Evolutionary conservation across 2,113 vertebrate species (phyloP), one percentile per base, ranked within the genome.

Genomic region (Oreamnos americanus): DNA sequence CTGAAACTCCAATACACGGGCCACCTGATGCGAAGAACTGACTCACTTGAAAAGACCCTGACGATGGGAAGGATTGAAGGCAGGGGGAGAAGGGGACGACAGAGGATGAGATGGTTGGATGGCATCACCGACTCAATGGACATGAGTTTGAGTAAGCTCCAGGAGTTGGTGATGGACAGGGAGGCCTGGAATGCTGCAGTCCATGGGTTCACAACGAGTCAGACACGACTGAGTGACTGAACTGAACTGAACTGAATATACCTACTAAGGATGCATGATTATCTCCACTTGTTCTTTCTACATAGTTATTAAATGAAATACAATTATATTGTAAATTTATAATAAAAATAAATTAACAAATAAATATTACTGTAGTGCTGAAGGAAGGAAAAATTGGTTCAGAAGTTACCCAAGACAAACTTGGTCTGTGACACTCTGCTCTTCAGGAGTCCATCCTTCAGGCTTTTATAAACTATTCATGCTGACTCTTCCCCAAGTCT

Each of bases 161-260:
- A 23, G 67, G 19, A 71, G 9, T 6, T 71, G 19, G 67, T 39
- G 67, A 71, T 71, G 9, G 67, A 71, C n/a, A 39, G 19, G n/a
- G 67, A 23, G 5, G 19, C n/a, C 67, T 71, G 5, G 19, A 2
- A 6, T 39, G 67, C n/a, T 74, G 19, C 67, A 25, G 19, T 39
- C n/a, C 10, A 39, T 39, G 10, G 1, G 21, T 5, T 74, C 17
- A 3, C 67, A 39, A 71, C 23, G 67, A 39, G 67, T 13, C 2
- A 0, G 19, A 74, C n/a, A 74, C 0, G 16, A 67, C 33, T 67
- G 62, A 67, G 16, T 0, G 7, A 67, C 62, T 67, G 16, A 67
- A 19, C 15, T 64, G 60, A 62, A 64, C 60, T 64, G 33, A n/a
- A 67, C 33, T 67, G 16, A 67, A 67, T n/a, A 67, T 67, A 67